Evolutionary conservation across 2,888 invertebrate species (phyloP).

Genomic region (Eilema griseolum): DNA sequence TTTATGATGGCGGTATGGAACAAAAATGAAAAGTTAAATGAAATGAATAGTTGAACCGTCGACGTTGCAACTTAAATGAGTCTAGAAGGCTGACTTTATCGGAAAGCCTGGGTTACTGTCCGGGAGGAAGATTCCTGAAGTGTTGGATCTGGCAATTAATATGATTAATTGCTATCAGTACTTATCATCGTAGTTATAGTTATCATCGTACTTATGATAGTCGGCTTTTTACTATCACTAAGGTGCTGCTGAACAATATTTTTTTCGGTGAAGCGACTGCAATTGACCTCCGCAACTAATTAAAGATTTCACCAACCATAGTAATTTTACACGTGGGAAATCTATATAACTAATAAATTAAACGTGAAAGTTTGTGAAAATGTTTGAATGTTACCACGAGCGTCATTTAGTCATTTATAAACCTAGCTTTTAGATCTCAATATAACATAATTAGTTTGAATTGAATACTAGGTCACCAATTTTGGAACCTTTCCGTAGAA

Average conservation of each 20-base stretch:
- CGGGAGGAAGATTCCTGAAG: constrained; percentile 30
- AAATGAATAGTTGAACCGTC: constrained; percentile 55
- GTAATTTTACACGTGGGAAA: neutral
- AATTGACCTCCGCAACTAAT: too few relatives aligned
- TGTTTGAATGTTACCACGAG: too few relatives aligned
- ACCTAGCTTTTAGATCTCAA: too few relatives aligned
- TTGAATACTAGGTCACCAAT: neutral
- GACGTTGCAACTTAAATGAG: constrained; percentile 67
- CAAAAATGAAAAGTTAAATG: constrained; percentile 52
- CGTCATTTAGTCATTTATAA: too few relatives aligned
- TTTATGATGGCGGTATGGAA: constrained; percentile 50
- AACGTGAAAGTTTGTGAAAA: too few relatives aligned
- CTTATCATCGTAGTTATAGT: too few relatives aligned
- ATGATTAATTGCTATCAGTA: neutral
- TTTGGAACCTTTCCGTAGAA: neutral
- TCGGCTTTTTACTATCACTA: too few relatives aligned
- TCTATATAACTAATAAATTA: too few relatives aligned
- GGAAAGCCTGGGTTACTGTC: constrained; percentile 57
- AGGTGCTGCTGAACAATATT: too few relatives aligned
- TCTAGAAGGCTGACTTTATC: constrained; percentile 69
- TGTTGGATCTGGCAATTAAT: constrained; percentile 38
- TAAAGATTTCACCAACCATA: too few relatives aligned
- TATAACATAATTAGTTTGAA: neutral
- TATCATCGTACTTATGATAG: too few relatives aligned
- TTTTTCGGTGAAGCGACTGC: too few relatives aligned